Base-by-base conservation (phyloP, 2,113 vertebrate genomes). In the Vanacampus margaritifer region DNA sequence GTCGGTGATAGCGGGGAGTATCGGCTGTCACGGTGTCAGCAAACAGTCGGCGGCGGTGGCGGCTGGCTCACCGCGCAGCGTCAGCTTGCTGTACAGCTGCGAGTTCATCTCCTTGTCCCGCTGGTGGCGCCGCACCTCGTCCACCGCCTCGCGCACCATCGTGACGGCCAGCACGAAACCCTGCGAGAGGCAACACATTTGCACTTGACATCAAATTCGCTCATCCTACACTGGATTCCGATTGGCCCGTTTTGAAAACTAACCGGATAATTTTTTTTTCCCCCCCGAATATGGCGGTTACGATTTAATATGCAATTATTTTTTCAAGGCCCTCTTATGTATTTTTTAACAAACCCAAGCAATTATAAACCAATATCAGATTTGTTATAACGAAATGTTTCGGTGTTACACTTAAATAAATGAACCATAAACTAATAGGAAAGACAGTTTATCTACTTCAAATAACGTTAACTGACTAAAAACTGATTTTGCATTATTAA, bases 101-200 rank as follows among this genome's bases (percentile, higher is more conserved):
- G 95, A 97, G 87, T 99, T 99, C 94, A 99, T 95, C 81, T 99
- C 97, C 84, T 98, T 98, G 91, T 98, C 97, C 69, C 97, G 91
- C 74, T 92, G 93, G 85, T 92, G 96, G 64, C 97, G 94, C 0
- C 97, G 93, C 76, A 94, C 92, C 82, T 98, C 97, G 69, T 99
- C 97, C 80, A 94, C 91, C 0, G 95, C 97, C 80, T 99, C 97
- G 56, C 97, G 93, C 43, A 81, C 87, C 90, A 99, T 93, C 0
- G 97, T 99, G 32, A 98, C 95, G 0, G 97, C 90, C 75, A 98
- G 75, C 83, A 99, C 97, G 84, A 99, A 98, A 37, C 92, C 94
- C 97, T 99, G 85, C 51, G 32, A 48, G 1, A 19, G 19, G 16
- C 11, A 39, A 32, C 12, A 64, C 39, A 35, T 23, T 35, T 17